Evolutionary conservation across 2,113 vertebrate genomes (phyloP).

Genomic region (Pontoporia blainvillei): DNA sequence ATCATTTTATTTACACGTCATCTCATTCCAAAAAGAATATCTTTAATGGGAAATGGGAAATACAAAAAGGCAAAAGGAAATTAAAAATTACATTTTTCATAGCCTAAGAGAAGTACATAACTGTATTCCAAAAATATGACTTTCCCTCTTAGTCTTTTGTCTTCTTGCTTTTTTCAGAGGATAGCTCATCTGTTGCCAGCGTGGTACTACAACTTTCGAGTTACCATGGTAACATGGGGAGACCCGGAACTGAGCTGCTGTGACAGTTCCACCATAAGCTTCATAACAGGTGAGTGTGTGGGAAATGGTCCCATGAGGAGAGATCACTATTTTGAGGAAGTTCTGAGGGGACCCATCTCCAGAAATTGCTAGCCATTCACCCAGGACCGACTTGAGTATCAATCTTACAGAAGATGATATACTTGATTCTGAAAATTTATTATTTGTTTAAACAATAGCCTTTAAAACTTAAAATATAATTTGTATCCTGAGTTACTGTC

Average conservation of each 20-base stretch:
- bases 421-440: background rate
- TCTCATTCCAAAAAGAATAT: background rate
- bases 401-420: background rate
- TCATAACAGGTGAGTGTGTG: slow-evolving; percentile 88
- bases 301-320: fast-evolving
- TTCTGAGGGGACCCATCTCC: background rate
- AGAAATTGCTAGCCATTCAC: background rate
- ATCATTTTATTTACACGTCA: background rate
- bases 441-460: background rate
- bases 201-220: slow-evolving; percentile 97
- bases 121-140: background rate
- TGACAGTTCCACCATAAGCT: slow-evolving; percentile 92
- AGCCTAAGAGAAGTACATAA: background rate
- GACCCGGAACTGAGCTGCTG: slow-evolving; percentile 94
- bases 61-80: background rate
- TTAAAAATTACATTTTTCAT: background rate
- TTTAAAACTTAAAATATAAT: background rate
- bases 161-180: slow-evolving; percentile 79
- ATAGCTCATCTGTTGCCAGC: slow-evolving; percentile 93
- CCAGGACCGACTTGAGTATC: background rate
- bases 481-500: background rate
- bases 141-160: slow-evolving; percentile 21
- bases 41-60: background rate
- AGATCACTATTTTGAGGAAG: background rate
- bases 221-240: slow-evolving; percentile 97